Base-by-base conservation (phyloP, 2,113 vertebrate species). In the Gila orcuttii region DNA sequence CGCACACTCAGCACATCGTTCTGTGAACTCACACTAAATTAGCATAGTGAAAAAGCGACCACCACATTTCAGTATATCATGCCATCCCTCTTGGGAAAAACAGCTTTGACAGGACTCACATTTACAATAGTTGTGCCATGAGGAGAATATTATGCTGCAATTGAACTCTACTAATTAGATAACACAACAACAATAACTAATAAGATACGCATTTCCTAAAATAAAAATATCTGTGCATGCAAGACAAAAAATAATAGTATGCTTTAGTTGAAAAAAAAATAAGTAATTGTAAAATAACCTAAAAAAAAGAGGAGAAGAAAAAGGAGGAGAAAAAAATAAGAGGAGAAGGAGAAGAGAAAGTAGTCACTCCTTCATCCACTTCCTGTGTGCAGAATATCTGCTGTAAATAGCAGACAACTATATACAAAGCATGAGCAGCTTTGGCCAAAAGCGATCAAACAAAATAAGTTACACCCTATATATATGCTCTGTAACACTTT, bases 271-370 rank as follows among this genome's bases (percentile, higher is more conserved):
- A 25, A 62, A 62, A 62, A 25, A n/a, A 4, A 25, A 62, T 4
- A 3, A 4, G 23, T 11, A 60, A 60, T n/a, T 10, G 3, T 11
- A 11, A 11, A 60, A 55, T 55, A 55, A 21, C 17, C 6, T 7
- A 7, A 6, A 55, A 7, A 50, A 19, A 25, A n/a, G 3, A 62
- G n/a, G n/a, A 62, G 23, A 4, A 23, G 9, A n/a, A n/a, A n/a
- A n/a, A n/a, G n/a, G n/a, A n/a, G n/a, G n/a, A n/a, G n/a, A n/a
- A n/a, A n/a, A n/a, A n/a, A n/a, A n/a, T n/a, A n/a, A n/a, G 3
- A 62, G n/a, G n/a, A 62, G 23, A 4, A 23, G 9, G 19, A 39
- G 19, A 71, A 66, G 89, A 83, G 86, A 73, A 88, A 89, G n/a
- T 79, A 87, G 45, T 84, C 82, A 82, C 17, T 50, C 31, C 15